Evolutionary conservation across 2,888 invertebrate species (phyloP), one percentile per base, ranked within the genome.

Genomic region (Nudaria mundana): DNA sequence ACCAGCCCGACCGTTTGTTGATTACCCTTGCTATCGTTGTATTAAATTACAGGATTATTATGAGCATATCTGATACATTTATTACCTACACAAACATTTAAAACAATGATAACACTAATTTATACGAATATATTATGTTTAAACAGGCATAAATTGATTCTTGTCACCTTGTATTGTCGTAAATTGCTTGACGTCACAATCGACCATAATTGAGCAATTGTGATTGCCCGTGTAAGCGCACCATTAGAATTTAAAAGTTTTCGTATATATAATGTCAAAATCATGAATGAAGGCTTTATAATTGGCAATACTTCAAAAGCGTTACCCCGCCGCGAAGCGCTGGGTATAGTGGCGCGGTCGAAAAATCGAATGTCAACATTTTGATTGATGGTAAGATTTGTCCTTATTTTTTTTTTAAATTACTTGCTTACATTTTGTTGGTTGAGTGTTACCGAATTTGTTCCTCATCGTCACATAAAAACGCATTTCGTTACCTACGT

Each of bases 361-460:
- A 70, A 74, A 76, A 76, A 75, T 75, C 71, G 67, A 74, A 73
- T 64, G 74, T 71, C 76, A 71, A 64, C n/a, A 72, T 69, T 57
- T 64, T 76, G 76, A 77, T 76, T 68, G 71, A 77, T 77, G 67
- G 41, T 42, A 44, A 38, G 31, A n/a, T 39, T 37, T 41, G 42
- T 52, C 53, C 55, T n/a, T n/a, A n/a, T n/a, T n/a, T n/a, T n/a
- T n/a, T n/a, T n/a, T n/a, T n/a, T n/a, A n/a, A n/a, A n/a, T n/a
- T n/a, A n/a, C n/a, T n/a, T n/a, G n/a, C n/a, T n/a, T n/a, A n/a
- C n/a, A n/a, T n/a, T n/a, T n/a, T n/a, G n/a, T n/a, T 46, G 42
- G 42, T 42, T 53, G 56, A 50, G 48, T 53, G 54, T 54, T 57
- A 61, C 58, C 59, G 63, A 67, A 63, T 60, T 61, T 42, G 46